Base-by-base conservation (phyloP, 2,888 invertebrate species). In the Cosmia pyralina region DNA sequence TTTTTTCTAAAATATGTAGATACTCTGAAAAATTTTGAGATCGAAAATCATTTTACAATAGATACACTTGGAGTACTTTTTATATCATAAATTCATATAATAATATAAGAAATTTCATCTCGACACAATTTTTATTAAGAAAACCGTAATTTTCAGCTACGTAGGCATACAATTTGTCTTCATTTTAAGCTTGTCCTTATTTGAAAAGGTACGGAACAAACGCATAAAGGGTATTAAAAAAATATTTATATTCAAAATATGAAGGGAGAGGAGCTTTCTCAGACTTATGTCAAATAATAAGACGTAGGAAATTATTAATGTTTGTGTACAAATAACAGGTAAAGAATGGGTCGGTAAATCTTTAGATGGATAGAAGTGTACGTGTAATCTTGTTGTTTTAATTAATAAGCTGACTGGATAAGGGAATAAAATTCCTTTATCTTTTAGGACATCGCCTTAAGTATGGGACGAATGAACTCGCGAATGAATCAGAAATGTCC, bases 241-340 rank as follows among this genome's bases (percentile, higher is more conserved):
- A 13, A 50, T 66, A 69, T 83, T 83, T 73, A 72, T 83, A 63
- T 10, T 50, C 17, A 22, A 58, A 83, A 58, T 69, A 63, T 38
- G 50, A 58, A 11, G 19, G 41, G 64, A 64, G 2, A 46, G 28
- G 4, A 19, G 34, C 38, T 58, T 34, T 13, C n/a, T 64, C 52
- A 22, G 38, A 15, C 48, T 59, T 19, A 55, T n/a, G 70, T 15
- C 41, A 55, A 52, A 59, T 65, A 57, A 46, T 50, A 53, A 48
- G 50, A 59, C 17, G 50, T 4, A 38, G 53, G 11, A 65, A 75
- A 68, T 80, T 70, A 80, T 75, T 62, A 75, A 70, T 75, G 58
- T 64, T 69, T 17, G 8, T 59, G 38, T 15, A 38, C 38, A 38
- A 38, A 5, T 38, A 38, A 38, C 38, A 4, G 28, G 3, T 28